Conservation (phyloP, 2,888 invertebrate species). For the Thymelicus sylvestris region DNA sequence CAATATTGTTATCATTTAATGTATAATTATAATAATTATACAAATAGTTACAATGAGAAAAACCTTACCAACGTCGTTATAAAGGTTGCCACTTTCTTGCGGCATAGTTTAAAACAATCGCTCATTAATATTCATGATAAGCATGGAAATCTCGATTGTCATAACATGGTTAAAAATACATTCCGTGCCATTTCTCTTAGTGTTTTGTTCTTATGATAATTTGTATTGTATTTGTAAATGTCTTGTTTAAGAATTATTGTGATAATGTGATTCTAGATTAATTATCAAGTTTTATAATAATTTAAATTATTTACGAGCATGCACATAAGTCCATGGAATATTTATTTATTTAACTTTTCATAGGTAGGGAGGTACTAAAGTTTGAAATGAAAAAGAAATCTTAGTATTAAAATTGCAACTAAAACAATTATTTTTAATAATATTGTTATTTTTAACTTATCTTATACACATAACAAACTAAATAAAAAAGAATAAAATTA, state of each 20-base stretch:
- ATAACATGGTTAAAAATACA: constrained; percentile 36
- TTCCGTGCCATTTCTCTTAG: constrained; percentile 37
- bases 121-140: constrained; percentile 36
- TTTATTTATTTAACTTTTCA: too few species aligned
- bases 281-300: background rate
- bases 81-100: constrained; percentile 33
- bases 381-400: too few species aligned
- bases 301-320: too few species aligned
- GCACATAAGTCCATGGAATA: too few species aligned
- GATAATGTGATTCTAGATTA: too few species aligned
- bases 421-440: background rate
- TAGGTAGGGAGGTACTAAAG: too few species aligned
- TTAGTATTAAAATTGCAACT: too few species aligned
- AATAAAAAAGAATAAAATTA: background rate
- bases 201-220: constrained; percentile 35
- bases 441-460: background rate
- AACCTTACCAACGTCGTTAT: background rate
- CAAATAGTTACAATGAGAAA: background rate
- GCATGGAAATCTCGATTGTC: constrained; percentile 35
- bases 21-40: too few species aligned
- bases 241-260: background rate
- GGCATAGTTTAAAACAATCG: constrained; percentile 31
- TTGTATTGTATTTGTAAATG: constrained; percentile 29
- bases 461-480: background rate
- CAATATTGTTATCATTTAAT: too few species aligned